Conservation (phyloP, 2,888 invertebrate genomes). For the Agrotis segetum region DNA sequence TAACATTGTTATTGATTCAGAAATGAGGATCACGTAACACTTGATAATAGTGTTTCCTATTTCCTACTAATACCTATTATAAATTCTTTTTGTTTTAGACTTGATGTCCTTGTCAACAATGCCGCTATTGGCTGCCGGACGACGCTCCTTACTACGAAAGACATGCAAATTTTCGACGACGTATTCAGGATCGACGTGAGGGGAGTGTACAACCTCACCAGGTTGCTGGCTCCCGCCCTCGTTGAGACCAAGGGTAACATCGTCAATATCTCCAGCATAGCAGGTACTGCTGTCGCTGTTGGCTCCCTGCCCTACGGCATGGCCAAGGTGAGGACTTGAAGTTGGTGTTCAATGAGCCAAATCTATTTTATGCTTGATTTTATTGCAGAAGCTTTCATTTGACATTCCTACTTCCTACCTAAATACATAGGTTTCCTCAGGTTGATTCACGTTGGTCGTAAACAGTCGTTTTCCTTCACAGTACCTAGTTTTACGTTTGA, state of each 20-base stretch:
- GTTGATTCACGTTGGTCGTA: too few relatives aligned
- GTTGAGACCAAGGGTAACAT: slow-evolving; percentile 92
- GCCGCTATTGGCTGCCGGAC: slow-evolving; percentile 89
- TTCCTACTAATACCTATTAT: too few relatives aligned
- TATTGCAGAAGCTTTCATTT: not conserved
- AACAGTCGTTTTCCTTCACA: not conserved
- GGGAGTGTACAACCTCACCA: slow-evolving; percentile 91
- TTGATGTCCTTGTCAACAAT: slow-evolving; percentile 82
- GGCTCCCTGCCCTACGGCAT: slow-evolving; percentile 96
- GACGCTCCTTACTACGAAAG: slow-evolving; percentile 55
- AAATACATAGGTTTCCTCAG: not conserved
- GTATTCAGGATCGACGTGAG: slow-evolving; percentile 93
- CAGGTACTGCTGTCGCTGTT: slow-evolving; percentile 93
- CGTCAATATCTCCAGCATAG: slow-evolving; percentile 94
- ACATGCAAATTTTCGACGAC: slow-evolving; percentile 68
- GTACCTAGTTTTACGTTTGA: too few relatives aligned
- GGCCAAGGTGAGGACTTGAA: slow-evolving; percentile 91
- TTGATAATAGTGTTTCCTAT: too few relatives aligned
- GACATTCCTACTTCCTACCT: not conserved
- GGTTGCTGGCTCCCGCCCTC: slow-evolving; percentile 92
- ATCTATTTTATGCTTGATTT: not conserved
- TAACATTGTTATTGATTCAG: not conserved
- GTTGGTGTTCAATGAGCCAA: not conserved
- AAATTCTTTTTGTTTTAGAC: slow-evolving; percentile 20
- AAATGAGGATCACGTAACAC: not conserved